phyloP scores from a whole-genome alignment of 2,888 invertebrate genomes.

The Scotopteryx bipunctaria region DNA sequence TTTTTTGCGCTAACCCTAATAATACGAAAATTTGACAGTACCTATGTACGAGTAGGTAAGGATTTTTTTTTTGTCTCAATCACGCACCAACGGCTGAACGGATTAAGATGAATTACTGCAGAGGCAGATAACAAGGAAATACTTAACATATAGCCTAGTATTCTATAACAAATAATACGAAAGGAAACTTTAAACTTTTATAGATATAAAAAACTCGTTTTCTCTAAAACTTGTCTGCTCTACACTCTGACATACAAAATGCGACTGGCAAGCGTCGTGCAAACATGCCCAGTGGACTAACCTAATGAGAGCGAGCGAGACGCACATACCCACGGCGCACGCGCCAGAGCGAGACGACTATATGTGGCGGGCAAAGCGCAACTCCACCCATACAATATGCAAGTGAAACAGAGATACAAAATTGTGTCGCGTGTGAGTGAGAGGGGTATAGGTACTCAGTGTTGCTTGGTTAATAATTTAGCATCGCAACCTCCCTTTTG shows the following conservation, averaged over 20 bases:
- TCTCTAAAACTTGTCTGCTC: constrained; percentile 46
- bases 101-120: too few relatives aligned
- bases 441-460: constrained; percentile 66
- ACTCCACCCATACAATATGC: constrained; percentile 57
- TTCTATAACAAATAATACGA: too few relatives aligned
- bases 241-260: constrained; percentile 57
- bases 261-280: constrained; percentile 77
- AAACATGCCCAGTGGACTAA: constrained; percentile 76
- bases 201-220: constrained; percentile 1
- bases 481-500: constrained; percentile 72
- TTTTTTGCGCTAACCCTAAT: too few relatives aligned
- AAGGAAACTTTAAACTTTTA: too few relatives aligned
- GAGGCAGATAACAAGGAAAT: too few relatives aligned
- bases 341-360: constrained; percentile 53
- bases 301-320: constrained; percentile 79
- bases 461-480: constrained; percentile 78
- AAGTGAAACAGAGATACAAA: constrained; percentile 47
- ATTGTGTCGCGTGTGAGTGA: constrained; percentile 39
- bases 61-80: too few relatives aligned
- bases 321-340: constrained; percentile 38
- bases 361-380: constrained; percentile 80
- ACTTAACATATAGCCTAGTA: too few relatives aligned
- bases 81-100: too few relatives aligned
- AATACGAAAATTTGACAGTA: too few relatives aligned
- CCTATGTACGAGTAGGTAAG: too few relatives aligned